Evolutionary conservation across 2,797 vertebrate species (phyloP).

Genomic region (Pseudomugil tenellus): DNA sequence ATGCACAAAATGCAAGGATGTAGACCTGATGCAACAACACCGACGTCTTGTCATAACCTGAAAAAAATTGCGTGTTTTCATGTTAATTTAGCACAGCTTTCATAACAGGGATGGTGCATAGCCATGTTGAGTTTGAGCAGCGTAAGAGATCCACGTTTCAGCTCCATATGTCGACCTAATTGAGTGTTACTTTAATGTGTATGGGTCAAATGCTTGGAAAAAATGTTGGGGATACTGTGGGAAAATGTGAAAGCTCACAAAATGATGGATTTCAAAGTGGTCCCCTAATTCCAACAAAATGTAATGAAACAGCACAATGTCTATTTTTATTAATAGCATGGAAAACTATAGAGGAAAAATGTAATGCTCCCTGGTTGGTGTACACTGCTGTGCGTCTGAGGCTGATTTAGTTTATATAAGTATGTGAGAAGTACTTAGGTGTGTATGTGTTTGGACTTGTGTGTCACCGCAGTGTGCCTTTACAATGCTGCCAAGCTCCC

Average conservation of each 20-base stretch:
- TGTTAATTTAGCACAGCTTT: slow-evolving; percentile 24
- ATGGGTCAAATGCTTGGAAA: slow-evolving; percentile 54
- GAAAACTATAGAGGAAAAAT: slow-evolving; percentile 60
- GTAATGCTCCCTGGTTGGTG: slow-evolving; percentile 47
- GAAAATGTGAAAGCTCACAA: slow-evolving; percentile 69
- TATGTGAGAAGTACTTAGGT: slow-evolving; percentile 55
- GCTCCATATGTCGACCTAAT: slow-evolving; percentile 42
- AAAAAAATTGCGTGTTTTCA: slow-evolving; percentile 20
- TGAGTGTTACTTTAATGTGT: slow-evolving; percentile 59
- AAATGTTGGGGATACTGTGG: slow-evolving; percentile 60
- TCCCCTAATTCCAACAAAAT: slow-evolving; percentile 67
- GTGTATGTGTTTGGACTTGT: slow-evolving; percentile 56
- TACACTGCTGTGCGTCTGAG: slow-evolving; percentile 26
- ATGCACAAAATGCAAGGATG: neutral
- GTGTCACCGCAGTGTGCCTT: slow-evolving; percentile 35
- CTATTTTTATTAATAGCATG: slow-evolving; percentile 67
- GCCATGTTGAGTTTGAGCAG: slow-evolving; percentile 46
- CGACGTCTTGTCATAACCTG: slow-evolving; percentile 4
- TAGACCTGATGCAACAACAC: slow-evolving; percentile 2
- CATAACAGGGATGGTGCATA: slow-evolving; percentile 32
- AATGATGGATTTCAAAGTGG: slow-evolving; percentile 69
- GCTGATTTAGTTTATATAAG: slow-evolving; percentile 66
- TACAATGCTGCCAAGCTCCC: slow-evolving; percentile 39
- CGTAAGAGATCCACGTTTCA: slow-evolving; percentile 27
- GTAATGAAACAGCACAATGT: slow-evolving; percentile 60